phyloP scores from a whole-genome alignment of 2,888 invertebrate species.

The Pardosa pseudoannulata region DNA sequence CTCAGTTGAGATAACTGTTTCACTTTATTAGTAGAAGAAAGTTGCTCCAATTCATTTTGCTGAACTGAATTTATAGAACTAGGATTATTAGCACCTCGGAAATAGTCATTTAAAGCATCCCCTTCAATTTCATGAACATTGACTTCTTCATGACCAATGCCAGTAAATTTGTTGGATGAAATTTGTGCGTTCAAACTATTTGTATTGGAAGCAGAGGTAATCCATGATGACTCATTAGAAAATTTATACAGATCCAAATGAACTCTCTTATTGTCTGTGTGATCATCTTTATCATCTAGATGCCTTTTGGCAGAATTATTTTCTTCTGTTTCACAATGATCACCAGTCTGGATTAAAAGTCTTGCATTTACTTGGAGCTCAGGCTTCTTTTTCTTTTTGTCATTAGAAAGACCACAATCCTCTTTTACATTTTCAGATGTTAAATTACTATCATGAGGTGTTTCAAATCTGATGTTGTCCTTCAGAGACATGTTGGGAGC shows the following conservation, averaged over 20 bases:
- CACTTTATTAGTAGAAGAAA: constrained; percentile 40
- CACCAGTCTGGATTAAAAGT: background rate
- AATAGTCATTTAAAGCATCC: constrained; percentile 85
- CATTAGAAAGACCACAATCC: background rate
- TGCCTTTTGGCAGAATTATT: constrained; percentile 65
- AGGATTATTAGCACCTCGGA: constrained; percentile 36
- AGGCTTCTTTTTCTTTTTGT: constrained; percentile 8
- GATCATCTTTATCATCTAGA: constrained; percentile 60
- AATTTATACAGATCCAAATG: constrained; percentile 59
- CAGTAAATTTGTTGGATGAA: background rate
- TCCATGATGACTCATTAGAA: constrained; percentile 28
- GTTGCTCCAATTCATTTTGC: constrained; percentile 29
- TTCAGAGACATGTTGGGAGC: background rate
- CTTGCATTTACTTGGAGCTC: constrained; percentile 19
- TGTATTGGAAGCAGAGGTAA: background rate
- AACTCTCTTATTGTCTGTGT: constrained; percentile 58
- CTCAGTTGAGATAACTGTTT: constrained; percentile 83
- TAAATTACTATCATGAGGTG: background rate
- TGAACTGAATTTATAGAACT: background rate
- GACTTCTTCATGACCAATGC: constrained; percentile 58
- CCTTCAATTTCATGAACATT: constrained; percentile 74
- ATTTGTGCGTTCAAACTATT: background rate
- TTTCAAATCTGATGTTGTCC: background rate
- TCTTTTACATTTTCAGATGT: background rate
- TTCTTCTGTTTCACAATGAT: constrained; percentile 13